Base-by-base conservation (phyloP, 1,140 invertebrate species). In the Diorhabda carinulata region DNA sequence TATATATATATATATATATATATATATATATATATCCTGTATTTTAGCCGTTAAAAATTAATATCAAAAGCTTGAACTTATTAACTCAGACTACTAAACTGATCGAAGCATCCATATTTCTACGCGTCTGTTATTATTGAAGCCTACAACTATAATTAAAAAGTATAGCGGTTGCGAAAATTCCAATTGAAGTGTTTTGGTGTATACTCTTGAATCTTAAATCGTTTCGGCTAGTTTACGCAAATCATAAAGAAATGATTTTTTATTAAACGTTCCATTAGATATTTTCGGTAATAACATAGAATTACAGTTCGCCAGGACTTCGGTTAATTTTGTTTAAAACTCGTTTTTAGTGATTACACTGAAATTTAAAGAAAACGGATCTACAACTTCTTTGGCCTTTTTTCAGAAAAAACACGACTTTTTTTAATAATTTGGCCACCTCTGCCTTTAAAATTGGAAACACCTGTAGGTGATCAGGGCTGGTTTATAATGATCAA, bases 401-500 rank as follows among this genome's bases (percentile, higher is more conserved):
- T 43, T 44, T 62, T 62, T 59, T 25, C 5, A 43, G 3, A n/a
- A 5, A 62, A n/a, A 62, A 62, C 61, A 62, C 9, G 43, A 62
- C 61, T 4, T 62, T 62, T 62, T 62, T 62, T 62, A 43, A 62
- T 62, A 62, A 62, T 44, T 62, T 62, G 61, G 61, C 61, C 61
- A 62, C 61, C 61, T 62, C 44, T 62, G 61, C 44, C 61, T 62
- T 62, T 8, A 43, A 62, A 62, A 62, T 62, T 62, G 61, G 61
- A 62, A 62, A 62, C 61, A 62, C 61, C 61, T 62, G 61, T 62
- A 62, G 61, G 61, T 62, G 43, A 62, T 62, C 61, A 8, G 9
- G 43, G 43, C 61, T 43, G 9, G 42, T n/a, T 43, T 62, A 44
- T 43, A 62, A 62, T 62, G 61, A 62, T n/a, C 61, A 62, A 41